A percentile compares a stretch with the other conserved stretches of the same genome.
phyloP scores from a whole-genome alignment of 2,888 invertebrate genomes.

The Branchipolynoe longqiensis region DNA sequence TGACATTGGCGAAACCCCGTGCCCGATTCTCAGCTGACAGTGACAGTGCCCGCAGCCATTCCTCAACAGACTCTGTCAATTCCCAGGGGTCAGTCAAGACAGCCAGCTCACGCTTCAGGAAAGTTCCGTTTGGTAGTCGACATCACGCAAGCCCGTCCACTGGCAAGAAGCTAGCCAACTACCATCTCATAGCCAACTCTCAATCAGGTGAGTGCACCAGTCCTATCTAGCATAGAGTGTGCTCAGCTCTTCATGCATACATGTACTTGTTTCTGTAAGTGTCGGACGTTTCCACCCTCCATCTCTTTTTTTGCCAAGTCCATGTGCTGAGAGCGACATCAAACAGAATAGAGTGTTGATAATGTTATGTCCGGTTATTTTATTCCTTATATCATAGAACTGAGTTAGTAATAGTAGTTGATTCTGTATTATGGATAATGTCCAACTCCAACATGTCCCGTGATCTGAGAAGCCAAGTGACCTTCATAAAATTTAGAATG shows the following conservation, averaged over 20 bases:
- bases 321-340: no score
- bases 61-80: conserved; percentile 79
- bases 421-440: no score
- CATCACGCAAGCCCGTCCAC: conserved; percentile 80
- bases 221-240: background rate
- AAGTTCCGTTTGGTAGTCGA: conserved; percentile 76
- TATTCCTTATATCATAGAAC: background rate
- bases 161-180: conserved; percentile 78
- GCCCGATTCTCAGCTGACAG: conserved; percentile 69
- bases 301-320: background rate
- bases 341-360: no score
- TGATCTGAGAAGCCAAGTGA: conserved; percentile 16
- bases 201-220: conserved; percentile 76
- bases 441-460: background rate
- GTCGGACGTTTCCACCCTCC: background rate
- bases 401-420: no score
- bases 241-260: background rate
- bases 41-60: conserved; percentile 75
- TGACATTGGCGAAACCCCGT: conserved; percentile 57
- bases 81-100: conserved; percentile 75
- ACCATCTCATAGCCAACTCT: conserved; percentile 78
- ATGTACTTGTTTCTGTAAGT: background rate
- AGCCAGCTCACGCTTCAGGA: conserved; percentile 76
- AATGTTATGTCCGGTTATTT: no score
- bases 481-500: conserved; percentile 6